Evolutionary conservation across 1,140 invertebrate genomes (phyloP).

Genomic region (Matsumurasca onukii): DNA sequence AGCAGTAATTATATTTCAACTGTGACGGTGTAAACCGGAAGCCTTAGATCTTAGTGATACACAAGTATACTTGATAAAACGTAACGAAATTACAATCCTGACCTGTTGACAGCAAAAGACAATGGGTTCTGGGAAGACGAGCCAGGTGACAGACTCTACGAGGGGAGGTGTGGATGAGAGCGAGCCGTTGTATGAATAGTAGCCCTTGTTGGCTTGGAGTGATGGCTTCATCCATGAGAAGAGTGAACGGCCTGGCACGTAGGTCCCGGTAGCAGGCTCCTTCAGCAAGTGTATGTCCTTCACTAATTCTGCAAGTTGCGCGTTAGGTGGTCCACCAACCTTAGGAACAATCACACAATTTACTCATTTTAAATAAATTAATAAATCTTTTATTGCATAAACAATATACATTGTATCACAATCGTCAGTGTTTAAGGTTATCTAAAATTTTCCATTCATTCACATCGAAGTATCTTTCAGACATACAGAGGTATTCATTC

Average conservation of each 20-base stretch:
- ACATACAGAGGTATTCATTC: too few relatives aligned
- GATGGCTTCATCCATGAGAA: conserved; percentile 6
- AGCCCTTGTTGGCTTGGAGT: background rate
- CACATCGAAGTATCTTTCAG: too few relatives aligned
- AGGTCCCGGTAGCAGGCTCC: background rate
- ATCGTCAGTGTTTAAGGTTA: too few relatives aligned
- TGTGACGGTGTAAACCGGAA: too few relatives aligned
- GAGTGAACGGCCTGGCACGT: background rate
- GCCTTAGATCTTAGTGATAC: too few relatives aligned
- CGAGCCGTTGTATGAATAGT: conserved; percentile 9
- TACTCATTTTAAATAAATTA: too few relatives aligned
- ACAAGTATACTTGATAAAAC: too few relatives aligned
- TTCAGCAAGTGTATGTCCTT: background rate
- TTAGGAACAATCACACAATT: background rate
- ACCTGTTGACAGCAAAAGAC: conserved; percentile 13
- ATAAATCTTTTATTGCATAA: too few relatives aligned
- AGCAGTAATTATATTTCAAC: too few relatives aligned
- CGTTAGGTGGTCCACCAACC: background rate
- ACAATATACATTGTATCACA: too few relatives aligned
- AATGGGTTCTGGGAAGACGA: background rate
- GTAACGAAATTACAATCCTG: too few relatives aligned
- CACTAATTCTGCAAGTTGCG: background rate
- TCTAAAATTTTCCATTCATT: too few relatives aligned
- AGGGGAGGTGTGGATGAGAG: background rate
- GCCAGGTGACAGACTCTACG: background rate